A percentile compares a stretch with the other conserved stretches of the same genome.
Evolutionary conservation across 1,140 invertebrate species (phyloP).

Genomic region (Drosophila yakuba): DNA sequence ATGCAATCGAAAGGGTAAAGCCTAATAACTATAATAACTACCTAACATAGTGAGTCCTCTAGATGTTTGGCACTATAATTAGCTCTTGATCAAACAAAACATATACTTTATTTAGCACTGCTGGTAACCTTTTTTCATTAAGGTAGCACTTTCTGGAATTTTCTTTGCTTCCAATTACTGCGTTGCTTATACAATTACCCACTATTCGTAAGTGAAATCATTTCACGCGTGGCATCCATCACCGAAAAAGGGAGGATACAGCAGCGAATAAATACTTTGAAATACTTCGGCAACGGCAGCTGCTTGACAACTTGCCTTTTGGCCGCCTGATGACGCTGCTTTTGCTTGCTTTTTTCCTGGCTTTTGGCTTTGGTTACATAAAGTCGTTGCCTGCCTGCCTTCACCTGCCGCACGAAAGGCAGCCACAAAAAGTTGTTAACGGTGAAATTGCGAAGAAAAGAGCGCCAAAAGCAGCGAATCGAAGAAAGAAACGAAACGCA

Average conservation of each 20-base stretch:
- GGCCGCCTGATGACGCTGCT: slow-evolving; percentile 23
- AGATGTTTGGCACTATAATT: neutral
- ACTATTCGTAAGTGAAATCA: slow-evolving; percentile 68
- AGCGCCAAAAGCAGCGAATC: slow-evolving; percentile 52
- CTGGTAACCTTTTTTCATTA: too few relatives aligned
- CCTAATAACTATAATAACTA: neutral
- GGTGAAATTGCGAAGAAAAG: slow-evolving; percentile 80
- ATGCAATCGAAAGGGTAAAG: neutral
- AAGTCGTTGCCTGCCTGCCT: slow-evolving; percentile 48
- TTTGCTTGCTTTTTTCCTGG: slow-evolving; percentile 3
- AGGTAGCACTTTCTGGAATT: neutral
- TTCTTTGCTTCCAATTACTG: slow-evolving; percentile 5
- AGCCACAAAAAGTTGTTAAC: slow-evolving; percentile 58
- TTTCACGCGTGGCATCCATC: slow-evolving; percentile 70
- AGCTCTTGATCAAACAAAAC: too few relatives aligned
- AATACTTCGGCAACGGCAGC: slow-evolving; percentile 30
- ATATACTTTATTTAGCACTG: too few relatives aligned
- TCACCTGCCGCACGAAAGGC: slow-evolving; percentile 60
- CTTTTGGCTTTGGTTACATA: slow-evolving; percentile 66
- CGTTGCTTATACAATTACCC: slow-evolving; percentile 54
- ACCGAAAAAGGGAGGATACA: slow-evolving; percentile 26
- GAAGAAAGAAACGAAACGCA: slow-evolving; percentile 13
- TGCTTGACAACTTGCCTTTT: slow-evolving; percentile 38
- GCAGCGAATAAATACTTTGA: slow-evolving; percentile 20
- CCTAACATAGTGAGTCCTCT: neutral